Base-by-base conservation (phyloP, 2,797 vertebrate species). In the Tangara arthus region DNA sequence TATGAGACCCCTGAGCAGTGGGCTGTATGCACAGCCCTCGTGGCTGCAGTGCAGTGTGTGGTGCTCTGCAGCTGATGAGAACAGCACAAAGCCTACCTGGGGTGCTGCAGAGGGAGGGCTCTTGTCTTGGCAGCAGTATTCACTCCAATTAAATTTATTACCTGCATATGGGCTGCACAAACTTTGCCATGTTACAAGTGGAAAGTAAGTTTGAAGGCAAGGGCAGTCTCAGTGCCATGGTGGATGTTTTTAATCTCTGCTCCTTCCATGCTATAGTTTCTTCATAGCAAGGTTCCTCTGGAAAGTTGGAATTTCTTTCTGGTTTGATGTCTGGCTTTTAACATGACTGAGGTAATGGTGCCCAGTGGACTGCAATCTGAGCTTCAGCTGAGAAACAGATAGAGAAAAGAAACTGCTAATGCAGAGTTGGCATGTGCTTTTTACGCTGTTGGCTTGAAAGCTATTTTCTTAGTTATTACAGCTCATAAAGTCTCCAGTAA, bases 161-260 rank as follows among this genome's bases (percentile, higher is more conserved):
- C 86, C 87, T 73, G 82, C 93, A 87, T 41, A 37, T 91, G 80
- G 64, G 72, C 94, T 94, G 63, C 82, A 76, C 76, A 91, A 89
- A 86, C 82, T 63, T 86, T 73, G 42, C 80, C 0, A 0, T 82
- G 59, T 84, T 93, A 84, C 37, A 87, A 90, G 73, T 76, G 85
- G 93, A 96, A 94, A 94, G 77, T 86, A 50, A 82, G 66, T 87
- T 79, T 91, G 73, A 82, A 94, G 71, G 85, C 73, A 84, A 72
- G 77, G 63, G 70, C 77, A 79, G 84, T 94, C 92, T 86, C 77
- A 73, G 91, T 87, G 68, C 60, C 75, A 19, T 1, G 1, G 89
- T 97, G 96, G 94, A 95, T 96, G 95, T 96, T 96, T 97, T 94
- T 94, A 95, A 95, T 96, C 89, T 96, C 87, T 82, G 47, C 77